Conservation (phyloP, 2,113 vertebrate genomes). For the Mastomys natalensis region DNA sequence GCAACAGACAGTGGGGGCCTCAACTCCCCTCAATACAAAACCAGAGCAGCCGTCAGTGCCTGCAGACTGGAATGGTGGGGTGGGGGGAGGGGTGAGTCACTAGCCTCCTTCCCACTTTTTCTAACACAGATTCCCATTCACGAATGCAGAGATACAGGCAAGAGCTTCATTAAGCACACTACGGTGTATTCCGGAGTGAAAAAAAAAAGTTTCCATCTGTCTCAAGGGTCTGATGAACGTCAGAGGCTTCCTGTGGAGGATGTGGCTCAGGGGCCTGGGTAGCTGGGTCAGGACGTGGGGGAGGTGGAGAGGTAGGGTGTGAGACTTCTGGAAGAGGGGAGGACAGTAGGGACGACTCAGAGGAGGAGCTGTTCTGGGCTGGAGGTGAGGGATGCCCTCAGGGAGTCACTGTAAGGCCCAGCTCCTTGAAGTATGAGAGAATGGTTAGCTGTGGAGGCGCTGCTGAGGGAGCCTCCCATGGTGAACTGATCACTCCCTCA, state of each 20-base stretch:
- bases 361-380: neutral
- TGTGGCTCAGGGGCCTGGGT: slow-evolving; percentile 78
- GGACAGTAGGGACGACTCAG: neutral
- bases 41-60: neutral
- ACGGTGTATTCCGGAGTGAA: slow-evolving; percentile 60
- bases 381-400: neutral
- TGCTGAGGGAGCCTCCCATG: neutral
- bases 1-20: neutral
- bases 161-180: neutral
- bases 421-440: neutral
- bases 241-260: slow-evolving; percentile 83
- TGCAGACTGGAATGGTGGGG: neutral
- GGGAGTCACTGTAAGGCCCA: neutral
- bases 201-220: slow-evolving; percentile 80
- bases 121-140: slow-evolving; percentile 22
- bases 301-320: slow-evolving; percentile 61
- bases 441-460: neutral
- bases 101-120: slow-evolving; percentile 7
- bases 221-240: slow-evolving; percentile 78
- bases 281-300: slow-evolving; percentile 43
- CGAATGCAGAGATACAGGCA: neutral
- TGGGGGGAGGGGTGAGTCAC: neutral
- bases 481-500: fast-evolving
- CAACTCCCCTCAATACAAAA: neutral
- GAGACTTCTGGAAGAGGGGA: slow-evolving; percentile 33